Conservation (phyloP, 1,140 invertebrate species). For the Fopius arisanus region DNA sequence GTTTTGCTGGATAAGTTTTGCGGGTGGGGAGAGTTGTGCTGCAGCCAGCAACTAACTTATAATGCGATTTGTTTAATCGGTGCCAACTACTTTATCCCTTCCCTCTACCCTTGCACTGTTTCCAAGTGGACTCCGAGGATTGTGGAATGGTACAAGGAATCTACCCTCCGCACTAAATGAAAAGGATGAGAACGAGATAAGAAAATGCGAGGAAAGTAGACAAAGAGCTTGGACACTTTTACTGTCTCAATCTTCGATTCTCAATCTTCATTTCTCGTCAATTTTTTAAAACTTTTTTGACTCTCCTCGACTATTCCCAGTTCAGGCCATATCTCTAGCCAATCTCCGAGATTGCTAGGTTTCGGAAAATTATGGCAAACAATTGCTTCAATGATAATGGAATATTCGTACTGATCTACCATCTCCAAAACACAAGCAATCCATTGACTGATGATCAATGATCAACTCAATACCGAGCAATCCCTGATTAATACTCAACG, state of each 20-base stretch:
- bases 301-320: background rate
- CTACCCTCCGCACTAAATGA: background rate
- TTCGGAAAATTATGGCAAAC: background rate
- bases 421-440: no score
- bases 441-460: no score
- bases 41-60: slow-evolving; percentile 59
- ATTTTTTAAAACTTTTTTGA: slow-evolving; percentile 12
- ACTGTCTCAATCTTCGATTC: background rate
- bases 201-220: background rate
- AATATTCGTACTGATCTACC: no score
- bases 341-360: background rate
- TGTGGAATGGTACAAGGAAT: background rate
- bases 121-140: background rate
- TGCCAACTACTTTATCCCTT: slow-evolving; percentile 60
- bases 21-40: slow-evolving; percentile 14
- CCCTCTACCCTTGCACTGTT: slow-evolving; percentile 19
- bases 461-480: no score
- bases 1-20: slow-evolving; percentile 50
- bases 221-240: background rate
- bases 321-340: background rate
- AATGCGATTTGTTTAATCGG: slow-evolving; percentile 66
- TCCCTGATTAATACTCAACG: no score
- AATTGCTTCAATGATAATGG: background rate
- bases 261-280: slow-evolving; percentile 12
- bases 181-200: slow-evolving; percentile 2